Evolutionary conservation across 92 coral and sea anemone species (phyloP).

Genomic region (Bergia puertoricense): DNA sequence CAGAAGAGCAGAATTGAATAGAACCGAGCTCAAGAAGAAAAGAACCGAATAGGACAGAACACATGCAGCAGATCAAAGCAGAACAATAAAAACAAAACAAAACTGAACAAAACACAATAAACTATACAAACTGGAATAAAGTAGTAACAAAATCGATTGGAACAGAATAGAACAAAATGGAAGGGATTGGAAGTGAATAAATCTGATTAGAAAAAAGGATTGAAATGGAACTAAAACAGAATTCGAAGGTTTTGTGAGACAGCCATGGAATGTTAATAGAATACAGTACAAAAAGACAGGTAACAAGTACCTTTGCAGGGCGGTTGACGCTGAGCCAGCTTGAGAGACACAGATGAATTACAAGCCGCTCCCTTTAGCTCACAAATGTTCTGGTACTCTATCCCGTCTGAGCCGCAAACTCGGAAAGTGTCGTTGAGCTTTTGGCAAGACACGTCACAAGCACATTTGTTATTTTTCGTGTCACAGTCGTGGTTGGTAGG

Average conservation of each 20-base stretch:
- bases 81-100: too few relatives aligned
- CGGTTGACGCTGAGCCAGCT: conserved; percentile 10
- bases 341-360: conserved; percentile 16
- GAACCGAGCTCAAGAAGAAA: too few relatives aligned
- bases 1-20: too few relatives aligned
- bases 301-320: conserved; percentile 14
- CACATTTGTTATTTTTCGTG: neutral
- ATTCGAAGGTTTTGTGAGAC: neutral
- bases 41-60: too few relatives aligned
- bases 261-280: neutral
- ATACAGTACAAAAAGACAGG: neutral
- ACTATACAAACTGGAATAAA: too few relatives aligned
- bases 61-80: too few relatives aligned
- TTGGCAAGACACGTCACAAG: neutral
- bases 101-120: too few relatives aligned
- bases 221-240: neutral
- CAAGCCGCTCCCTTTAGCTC: conserved; percentile 21
- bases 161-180: too few relatives aligned
- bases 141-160: too few relatives aligned
- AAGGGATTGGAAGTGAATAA: neutral
- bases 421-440: neutral
- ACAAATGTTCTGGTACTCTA: conserved; percentile 24
- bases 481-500: conserved; percentile 31
- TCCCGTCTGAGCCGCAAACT: conserved; percentile 35
- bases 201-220: too few relatives aligned